These are phyloP conservation scores for Macaria liturata DNA, from an alignment of 2,888 invertebrate genomes.

Conservation along the genomic window DNA sequence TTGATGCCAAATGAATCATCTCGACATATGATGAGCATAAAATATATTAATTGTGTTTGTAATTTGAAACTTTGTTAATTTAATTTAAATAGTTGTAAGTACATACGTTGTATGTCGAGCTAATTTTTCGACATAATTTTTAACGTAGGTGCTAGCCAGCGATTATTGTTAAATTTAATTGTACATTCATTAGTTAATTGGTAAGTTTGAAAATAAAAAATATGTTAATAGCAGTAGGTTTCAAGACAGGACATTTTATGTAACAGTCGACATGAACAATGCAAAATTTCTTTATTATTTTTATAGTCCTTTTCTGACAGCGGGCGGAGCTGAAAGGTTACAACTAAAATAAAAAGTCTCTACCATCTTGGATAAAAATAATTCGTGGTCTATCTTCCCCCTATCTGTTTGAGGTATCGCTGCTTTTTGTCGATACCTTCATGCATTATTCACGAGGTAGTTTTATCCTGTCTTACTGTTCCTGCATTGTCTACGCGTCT, in stretches of 20 bases:
- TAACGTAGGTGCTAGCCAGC: too few relatives aligned
- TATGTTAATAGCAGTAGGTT: too few relatives aligned
- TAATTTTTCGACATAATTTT: too few relatives aligned
- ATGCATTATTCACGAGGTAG: conserved; percentile 71
- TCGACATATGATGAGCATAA: neutral
- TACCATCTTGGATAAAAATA: conserved; percentile 46
- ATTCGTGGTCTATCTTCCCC: conserved; percentile 54
- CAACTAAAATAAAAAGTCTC: conserved; percentile 38
- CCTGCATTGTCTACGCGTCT: conserved; percentile 75
- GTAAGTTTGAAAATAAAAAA: too few relatives aligned
- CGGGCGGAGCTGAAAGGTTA: conserved; percentile 58
- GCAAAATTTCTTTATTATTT: conserved; percentile 42
- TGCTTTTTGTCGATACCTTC: conserved; percentile 51
- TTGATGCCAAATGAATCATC: conserved; percentile 11
- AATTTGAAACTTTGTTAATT: neutral
- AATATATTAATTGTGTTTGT: neutral
- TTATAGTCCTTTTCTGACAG: conserved; percentile 44
- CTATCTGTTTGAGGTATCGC: conserved; percentile 56
- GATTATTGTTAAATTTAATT: too few relatives aligned
- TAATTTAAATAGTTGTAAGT: too few relatives aligned
- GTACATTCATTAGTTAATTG: too few relatives aligned
- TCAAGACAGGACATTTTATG: conserved; percentile 20
- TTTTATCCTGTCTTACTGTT: conserved; percentile 62
- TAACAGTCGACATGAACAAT: conserved; percentile 44
- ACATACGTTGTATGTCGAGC: too few relatives aligned